Conservation (phyloP, 1,140 invertebrate species). For the Lutraria rhynchaena region DNA sequence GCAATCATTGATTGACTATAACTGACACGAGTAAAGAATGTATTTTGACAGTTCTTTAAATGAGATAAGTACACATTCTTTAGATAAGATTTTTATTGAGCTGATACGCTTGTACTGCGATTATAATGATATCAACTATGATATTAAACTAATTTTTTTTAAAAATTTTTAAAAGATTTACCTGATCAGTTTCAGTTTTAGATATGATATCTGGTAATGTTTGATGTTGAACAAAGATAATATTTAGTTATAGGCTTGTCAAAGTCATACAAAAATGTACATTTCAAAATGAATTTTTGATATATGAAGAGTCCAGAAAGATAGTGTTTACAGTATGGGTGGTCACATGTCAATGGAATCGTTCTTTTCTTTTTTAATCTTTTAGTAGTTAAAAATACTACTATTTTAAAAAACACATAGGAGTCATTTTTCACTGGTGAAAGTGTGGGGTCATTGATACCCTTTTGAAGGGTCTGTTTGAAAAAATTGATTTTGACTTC, state of each 20-base stretch:
- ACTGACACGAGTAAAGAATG: conserved; percentile 2
- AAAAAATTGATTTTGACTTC: no score
- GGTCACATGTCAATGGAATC: conserved; percentile 1
- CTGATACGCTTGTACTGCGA: conserved; percentile 23
- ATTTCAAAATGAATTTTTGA: conserved; percentile 10
- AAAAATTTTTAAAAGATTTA: not conserved
- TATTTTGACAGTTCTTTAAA: conserved; percentile 24
- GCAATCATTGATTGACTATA: conserved; percentile 14
- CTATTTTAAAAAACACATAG: no score
- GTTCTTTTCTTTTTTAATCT: not conserved
- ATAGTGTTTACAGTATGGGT: conserved; percentile 14
- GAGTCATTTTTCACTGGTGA: no score
- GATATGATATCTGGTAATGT: not conserved
- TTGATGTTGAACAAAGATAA: not conserved
- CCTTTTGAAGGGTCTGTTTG: no score
- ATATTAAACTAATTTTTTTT: conserved; percentile 31
- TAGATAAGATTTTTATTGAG: conserved; percentile 26
- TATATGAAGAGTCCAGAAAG: conserved; percentile 1
- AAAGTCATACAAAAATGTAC: not conserved
- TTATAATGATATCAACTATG: conserved; percentile 46
- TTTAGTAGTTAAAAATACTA: not conserved
- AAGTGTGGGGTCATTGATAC: no score
- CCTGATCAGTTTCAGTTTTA: conserved; percentile 36
- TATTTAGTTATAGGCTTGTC: conserved; percentile 18
- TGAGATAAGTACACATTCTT: not conserved